Evolutionary conservation across 2,113 vertebrate genomes (phyloP).

Genomic region (Ancistrus triradiatus): DNA sequence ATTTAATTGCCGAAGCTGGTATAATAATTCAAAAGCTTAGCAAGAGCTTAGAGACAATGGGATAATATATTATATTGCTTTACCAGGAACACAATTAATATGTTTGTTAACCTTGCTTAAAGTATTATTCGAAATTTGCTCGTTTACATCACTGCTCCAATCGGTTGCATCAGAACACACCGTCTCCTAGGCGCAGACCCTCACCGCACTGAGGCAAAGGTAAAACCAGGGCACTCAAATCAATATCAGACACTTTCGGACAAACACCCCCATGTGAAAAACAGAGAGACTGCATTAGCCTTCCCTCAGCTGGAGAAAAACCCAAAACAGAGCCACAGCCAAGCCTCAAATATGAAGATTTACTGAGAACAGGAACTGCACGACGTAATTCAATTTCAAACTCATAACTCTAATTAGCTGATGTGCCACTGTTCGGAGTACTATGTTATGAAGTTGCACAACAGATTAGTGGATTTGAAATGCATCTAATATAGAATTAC

Average conservation of each 20-base stretch:
- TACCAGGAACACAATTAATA: too few relatives aligned
- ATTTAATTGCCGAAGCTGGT: too few relatives aligned
- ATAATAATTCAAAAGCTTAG: too few relatives aligned
- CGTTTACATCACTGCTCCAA: neutral
- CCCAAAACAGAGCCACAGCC: constrained; percentile 7
- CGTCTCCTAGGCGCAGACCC: too few relatives aligned
- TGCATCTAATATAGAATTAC: constrained; percentile 39
- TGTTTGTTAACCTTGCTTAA: too few relatives aligned
- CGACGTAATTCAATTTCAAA: constrained; percentile 37
- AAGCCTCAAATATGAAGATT: neutral
- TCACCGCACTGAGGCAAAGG: constrained; percentile 5
- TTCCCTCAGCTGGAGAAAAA: constrained; percentile 7
- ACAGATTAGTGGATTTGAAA: constrained; percentile 39
- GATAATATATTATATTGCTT: too few relatives aligned
- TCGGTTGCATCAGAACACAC: neutral
- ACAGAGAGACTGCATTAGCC: constrained; percentile 9
- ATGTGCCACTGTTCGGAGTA: constrained; percentile 11
- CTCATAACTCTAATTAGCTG: constrained; percentile 41
- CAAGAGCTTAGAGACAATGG: too few relatives aligned
- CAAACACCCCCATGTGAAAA: neutral
- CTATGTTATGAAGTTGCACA: constrained; percentile 29
- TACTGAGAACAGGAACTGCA: constrained; percentile 6
- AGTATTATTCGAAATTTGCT: too few relatives aligned
- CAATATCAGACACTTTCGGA: constrained; percentile 20
- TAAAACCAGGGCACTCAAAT: constrained; percentile 22